These are phyloP conservation scores for Panzeria rudis DNA, from an alignment of 2,888 invertebrate genomes.

Conservation along the genomic window DNA sequence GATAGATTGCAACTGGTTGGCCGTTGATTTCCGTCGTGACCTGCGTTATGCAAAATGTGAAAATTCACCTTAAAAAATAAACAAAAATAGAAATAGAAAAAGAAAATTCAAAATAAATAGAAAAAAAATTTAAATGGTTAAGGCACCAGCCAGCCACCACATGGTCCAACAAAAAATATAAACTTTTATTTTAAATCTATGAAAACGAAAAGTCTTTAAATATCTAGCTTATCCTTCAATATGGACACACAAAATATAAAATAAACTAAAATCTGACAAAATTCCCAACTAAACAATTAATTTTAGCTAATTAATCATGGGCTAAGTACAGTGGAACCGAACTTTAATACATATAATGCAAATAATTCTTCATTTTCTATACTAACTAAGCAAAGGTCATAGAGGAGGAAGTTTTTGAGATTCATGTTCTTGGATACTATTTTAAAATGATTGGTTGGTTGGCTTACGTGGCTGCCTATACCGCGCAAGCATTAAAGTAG, in stretches of 20 bases:
- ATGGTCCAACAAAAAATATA: background rate
- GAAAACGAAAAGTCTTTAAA: background rate
- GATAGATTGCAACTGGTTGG: constrained; percentile 81
- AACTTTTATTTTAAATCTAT: background rate
- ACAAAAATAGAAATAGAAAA: constrained; percentile 26
- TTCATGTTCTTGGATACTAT: too few species aligned
- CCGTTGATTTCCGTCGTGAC: constrained; percentile 82
- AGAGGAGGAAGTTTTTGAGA: too few species aligned
- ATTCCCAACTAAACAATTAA: constrained; percentile 54
- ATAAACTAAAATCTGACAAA: constrained; percentile 47
- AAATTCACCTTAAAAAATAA: constrained; percentile 71
- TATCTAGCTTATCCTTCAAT: constrained; percentile 50
- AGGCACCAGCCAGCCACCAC: constrained; percentile 38
- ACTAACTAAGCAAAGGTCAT: too few species aligned
- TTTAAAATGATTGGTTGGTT: too few species aligned
- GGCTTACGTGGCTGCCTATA: too few species aligned
- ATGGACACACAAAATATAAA: constrained; percentile 26
- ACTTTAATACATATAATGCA: too few species aligned
- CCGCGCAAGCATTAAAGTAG: too few species aligned
- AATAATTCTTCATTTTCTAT: too few species aligned
- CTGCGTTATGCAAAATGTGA: constrained; percentile 82
- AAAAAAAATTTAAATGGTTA: constrained; percentile 56
- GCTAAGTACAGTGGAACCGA: too few species aligned
- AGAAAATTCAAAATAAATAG: constrained; percentile 33
- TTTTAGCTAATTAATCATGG: constrained; percentile 46